Conservation (phyloP, 2,888 invertebrate genomes). For the Xanthorhoe designata region DNA sequence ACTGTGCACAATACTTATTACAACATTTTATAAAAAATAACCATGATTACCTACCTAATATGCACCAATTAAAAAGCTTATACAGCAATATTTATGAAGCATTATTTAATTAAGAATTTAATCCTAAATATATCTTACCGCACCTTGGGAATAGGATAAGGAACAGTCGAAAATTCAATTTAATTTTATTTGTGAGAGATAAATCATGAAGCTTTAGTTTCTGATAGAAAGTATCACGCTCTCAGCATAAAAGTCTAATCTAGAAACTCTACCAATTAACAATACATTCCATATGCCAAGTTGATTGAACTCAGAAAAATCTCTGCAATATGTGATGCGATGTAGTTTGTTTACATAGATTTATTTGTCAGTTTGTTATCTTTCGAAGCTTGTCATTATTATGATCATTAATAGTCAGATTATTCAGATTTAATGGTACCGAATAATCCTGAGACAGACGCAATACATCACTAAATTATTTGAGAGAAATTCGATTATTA, state of each 20-base stretch:
- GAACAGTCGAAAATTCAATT: no score
- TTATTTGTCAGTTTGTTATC: neutral
- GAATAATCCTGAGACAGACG: constrained; percentile 4
- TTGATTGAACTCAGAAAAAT: neutral
- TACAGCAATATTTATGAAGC: no score
- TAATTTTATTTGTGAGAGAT: no score
- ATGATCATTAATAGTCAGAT: constrained; percentile 1
- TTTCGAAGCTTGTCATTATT: constrained; percentile 9
- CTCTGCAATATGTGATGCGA: neutral
- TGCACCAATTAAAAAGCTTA: no score
- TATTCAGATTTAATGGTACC: constrained; percentile 8
- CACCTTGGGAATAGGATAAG: no score
- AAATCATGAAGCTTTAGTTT: no score
- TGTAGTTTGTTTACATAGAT: neutral
- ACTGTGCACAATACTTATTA: no score
- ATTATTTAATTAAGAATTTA: no score
- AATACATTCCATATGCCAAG: neutral
- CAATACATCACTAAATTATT: constrained; percentile 11
- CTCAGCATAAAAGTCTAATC: neutral
- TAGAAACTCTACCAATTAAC: neutral
- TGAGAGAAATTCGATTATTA: constrained; percentile 22
- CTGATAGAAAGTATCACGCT: neutral
- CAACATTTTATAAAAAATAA: no score
- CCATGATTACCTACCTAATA: neutral
- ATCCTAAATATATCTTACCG: no score